Evolutionary conservation across 2,797 vertebrate genomes (phyloP).

Genomic region (Channa striata): DNA sequence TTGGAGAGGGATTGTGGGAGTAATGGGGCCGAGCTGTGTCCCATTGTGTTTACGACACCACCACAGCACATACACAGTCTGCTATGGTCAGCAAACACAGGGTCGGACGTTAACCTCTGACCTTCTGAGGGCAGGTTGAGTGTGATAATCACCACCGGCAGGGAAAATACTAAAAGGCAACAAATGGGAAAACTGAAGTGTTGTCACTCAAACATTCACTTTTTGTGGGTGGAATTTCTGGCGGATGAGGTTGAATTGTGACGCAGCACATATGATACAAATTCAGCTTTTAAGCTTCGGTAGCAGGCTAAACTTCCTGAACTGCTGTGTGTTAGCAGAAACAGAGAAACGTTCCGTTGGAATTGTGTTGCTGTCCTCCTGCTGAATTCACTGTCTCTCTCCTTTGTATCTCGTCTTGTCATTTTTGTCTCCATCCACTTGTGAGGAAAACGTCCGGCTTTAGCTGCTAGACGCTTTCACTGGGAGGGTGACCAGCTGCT

Average conservation of each 20-base stretch:
- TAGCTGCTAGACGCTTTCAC: too few relatives aligned
- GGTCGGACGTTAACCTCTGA: conserved; percentile 46
- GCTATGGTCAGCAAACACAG: conserved; percentile 6
- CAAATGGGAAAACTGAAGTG: background rate
- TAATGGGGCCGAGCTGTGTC: conserved; percentile 36
- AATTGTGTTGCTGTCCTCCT: background rate
- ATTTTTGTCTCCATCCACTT: too few relatives aligned
- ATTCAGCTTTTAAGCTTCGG: too few relatives aligned
- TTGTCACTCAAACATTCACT: background rate
- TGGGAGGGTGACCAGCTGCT: too few relatives aligned
- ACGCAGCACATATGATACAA: too few relatives aligned
- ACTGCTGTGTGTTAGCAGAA: too few relatives aligned
- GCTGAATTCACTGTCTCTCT: too few relatives aligned
- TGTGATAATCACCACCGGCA: conserved; percentile 3
- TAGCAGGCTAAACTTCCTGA: too few relatives aligned
- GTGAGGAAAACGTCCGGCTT: too few relatives aligned
- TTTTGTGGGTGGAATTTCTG: too few relatives aligned
- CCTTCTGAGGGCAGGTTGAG: conserved; percentile 26
- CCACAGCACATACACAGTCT: background rate
- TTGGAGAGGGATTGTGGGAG: conserved; percentile 47
- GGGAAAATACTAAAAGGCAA: background rate
- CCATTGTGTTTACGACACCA: conserved; percentile 15
- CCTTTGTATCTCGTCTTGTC: too few relatives aligned
- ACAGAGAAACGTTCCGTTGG: background rate
- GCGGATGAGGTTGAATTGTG: too few relatives aligned